Percentiles rank a stretch among this genome's conserved stretches.
These are phyloP conservation scores for Alitta virens DNA, from an alignment of 2,888 invertebrate genomes.

Conservation along the genomic window DNA sequence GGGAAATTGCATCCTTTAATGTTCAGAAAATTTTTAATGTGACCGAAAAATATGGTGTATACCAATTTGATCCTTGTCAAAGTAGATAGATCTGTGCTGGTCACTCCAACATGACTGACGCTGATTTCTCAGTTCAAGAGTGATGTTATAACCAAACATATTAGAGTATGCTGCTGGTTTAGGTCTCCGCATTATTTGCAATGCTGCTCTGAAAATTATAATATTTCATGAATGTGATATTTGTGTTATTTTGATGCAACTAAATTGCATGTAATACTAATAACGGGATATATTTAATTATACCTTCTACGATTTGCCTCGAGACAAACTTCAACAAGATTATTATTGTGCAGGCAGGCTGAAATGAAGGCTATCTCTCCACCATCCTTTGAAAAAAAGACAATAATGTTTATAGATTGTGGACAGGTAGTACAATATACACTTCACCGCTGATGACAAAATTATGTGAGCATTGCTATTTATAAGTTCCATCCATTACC, in stretches of 20 bases:
- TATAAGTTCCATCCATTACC: too few species aligned
- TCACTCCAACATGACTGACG: slow-evolving; percentile 43
- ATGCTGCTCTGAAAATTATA: neutral
- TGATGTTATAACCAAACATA: slow-evolving; percentile 15
- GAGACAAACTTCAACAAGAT: slow-evolving; percentile 41
- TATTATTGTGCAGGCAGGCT: slow-evolving; percentile 35
- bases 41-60: too few species aligned
- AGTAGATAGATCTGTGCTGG: slow-evolving; percentile 32
- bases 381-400: slow-evolving; percentile 36
- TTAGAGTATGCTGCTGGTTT: neutral
- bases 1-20: too few species aligned
- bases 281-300: neutral
- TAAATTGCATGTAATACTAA: neutral
- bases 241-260: too few species aligned
- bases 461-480: too few species aligned
- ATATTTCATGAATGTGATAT: too few species aligned
- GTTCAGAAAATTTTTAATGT: too few species aligned
- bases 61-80: slow-evolving; percentile 5
- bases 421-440: too few species aligned
- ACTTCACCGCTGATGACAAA: too few species aligned
- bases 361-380: slow-evolving; percentile 47
- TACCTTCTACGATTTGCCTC: slow-evolving; percentile 28
- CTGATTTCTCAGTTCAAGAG: slow-evolving; percentile 42
- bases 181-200: too few species aligned
- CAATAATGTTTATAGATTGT: neutral